Base-by-base conservation (phyloP, 2,797 vertebrate species). In the Falco concolor region DNA sequence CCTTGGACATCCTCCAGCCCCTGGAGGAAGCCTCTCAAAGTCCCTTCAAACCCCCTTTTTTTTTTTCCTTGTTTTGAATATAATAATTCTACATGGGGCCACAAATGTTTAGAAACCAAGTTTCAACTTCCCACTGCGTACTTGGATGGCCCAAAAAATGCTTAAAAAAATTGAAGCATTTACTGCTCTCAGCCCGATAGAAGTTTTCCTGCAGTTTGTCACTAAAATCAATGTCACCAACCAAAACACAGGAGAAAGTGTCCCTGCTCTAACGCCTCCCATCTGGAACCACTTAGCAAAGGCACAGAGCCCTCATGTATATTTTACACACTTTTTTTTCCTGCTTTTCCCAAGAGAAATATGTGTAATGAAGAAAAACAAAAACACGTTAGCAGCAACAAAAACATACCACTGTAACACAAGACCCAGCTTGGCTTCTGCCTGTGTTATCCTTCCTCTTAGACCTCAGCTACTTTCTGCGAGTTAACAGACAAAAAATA, bases 351-450 rank as follows among this genome's bases (percentile, higher is more conserved):
- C 94, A 92, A 36, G 89, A 96, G 89, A 97, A 96, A 68, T 84
- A 87, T 72, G 89, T 68, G 89, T 94, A 92, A 95, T 72, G 84
- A 96, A 89, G 69, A 91, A 97, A 93, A 96, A 93, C 95, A 97
- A 95, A 97, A 96, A 90, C 95, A 95, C 16, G 40, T 95, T 92
- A 96, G 91, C 65, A 95, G 94, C 94, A 96, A 93, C 93, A 94
- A 95, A 96, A 96, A 90, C 91, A 96, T 89, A 86, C 74, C 94
- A 82, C 90, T 87, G 96, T 77, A 96, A 96, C 13, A 65, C 0
- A 78, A 96, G 91, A 79, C 60, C 36, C 72, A 20, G 56, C 89
- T 68, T 91, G 95, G 95, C 95, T 92, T 45, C 93, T 59, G 53
- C 78, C 56, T 36, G 36, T 69, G 70, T 74, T 87, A 77, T 90